Percentiles rank a stretch among this genome's conserved stretches.
phyloP scores from a whole-genome alignment of 2,888 invertebrate species.

The Lottia scabra region DNA sequence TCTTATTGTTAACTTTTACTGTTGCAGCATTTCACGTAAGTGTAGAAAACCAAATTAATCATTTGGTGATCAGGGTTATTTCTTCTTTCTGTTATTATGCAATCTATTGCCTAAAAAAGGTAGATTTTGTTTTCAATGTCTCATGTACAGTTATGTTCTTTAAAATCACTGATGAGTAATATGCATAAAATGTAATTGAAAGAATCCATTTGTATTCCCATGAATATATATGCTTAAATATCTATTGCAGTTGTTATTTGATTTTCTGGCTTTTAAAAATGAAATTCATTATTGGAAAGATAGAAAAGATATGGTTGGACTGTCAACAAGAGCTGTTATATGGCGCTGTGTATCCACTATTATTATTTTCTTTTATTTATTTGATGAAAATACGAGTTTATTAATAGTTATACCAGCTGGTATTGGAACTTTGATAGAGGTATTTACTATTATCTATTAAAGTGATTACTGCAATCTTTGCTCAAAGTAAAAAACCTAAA shows the following conservation, averaged over 20 bases:
- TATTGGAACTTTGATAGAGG: constrained; percentile 90
- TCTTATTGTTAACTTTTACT: constrained; percentile 88
- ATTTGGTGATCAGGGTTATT: background rate
- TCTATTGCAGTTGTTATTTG: constrained; percentile 77
- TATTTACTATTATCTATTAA: constrained; percentile 59
- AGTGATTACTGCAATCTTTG: too few relatives aligned
- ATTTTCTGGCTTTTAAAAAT: constrained; percentile 97
- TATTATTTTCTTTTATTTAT: constrained; percentile 89
- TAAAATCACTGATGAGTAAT: too few relatives aligned
- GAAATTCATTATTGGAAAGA: constrained; percentile 95
- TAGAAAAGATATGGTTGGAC: constrained; percentile 84
- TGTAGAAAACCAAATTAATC: too few relatives aligned
- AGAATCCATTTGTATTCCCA: too few relatives aligned
- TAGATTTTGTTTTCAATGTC: too few relatives aligned
- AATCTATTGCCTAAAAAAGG: too few relatives aligned
- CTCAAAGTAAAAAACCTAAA: too few relatives aligned
- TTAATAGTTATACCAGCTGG: constrained; percentile 88
- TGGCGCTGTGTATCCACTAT: constrained; percentile 92
- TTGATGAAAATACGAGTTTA: constrained; percentile 92
- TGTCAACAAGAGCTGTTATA: constrained; percentile 86
- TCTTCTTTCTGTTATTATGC: too few relatives aligned
- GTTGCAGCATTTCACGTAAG: constrained; percentile 94
- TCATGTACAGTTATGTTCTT: too few relatives aligned
- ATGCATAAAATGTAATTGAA: too few relatives aligned
- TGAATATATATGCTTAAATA: too few relatives aligned